These are phyloP conservation scores for Drosophila antonietae DNA, from an alignment of 2,888 invertebrate genomes.

Conservation along the genomic window DNA sequence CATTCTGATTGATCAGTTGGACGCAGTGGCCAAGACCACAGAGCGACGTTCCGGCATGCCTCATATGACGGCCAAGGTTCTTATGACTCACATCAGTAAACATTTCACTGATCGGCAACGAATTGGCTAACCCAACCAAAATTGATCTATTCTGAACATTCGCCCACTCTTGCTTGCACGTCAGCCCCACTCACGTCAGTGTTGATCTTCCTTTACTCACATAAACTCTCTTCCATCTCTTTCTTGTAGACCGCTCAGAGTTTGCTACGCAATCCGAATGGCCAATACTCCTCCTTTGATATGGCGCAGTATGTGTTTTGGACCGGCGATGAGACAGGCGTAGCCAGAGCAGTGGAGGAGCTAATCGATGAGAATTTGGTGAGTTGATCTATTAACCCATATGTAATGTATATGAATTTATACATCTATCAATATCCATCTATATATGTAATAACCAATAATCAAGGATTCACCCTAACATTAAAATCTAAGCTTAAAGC, in stretches of 20 bases:
- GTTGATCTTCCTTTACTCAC: background rate
- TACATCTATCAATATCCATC: background rate
- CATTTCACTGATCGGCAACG: constrained; percentile 55
- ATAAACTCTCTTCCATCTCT: background rate
- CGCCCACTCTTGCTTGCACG: constrained; percentile 17
- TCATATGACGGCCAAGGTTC: constrained; percentile 83
- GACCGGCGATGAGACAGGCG: constrained; percentile 92
- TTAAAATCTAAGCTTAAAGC: too few species aligned
- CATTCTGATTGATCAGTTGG: constrained; percentile 72
- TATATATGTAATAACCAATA: background rate
- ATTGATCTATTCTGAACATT: constrained; percentile 27
- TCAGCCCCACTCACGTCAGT: background rate
- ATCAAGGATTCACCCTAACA: too few species aligned
- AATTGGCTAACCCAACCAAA: constrained; percentile 55
- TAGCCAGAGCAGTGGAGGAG: constrained; percentile 91
- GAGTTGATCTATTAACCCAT: background rate
- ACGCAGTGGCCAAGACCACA: constrained; percentile 74
- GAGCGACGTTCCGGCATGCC: constrained; percentile 78
- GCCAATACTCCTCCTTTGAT: constrained; percentile 91
- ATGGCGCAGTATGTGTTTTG: constrained; percentile 93
- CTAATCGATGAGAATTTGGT: constrained; percentile 91
- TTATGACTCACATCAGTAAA: constrained; percentile 54
- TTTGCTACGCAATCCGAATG: constrained; percentile 86
- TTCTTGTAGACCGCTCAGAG: constrained; percentile 85
- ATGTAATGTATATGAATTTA: too few species aligned